Evolutionary conservation across 2,888 invertebrate genomes (phyloP).

Genomic region (Linnaemya tessellans): DNA sequence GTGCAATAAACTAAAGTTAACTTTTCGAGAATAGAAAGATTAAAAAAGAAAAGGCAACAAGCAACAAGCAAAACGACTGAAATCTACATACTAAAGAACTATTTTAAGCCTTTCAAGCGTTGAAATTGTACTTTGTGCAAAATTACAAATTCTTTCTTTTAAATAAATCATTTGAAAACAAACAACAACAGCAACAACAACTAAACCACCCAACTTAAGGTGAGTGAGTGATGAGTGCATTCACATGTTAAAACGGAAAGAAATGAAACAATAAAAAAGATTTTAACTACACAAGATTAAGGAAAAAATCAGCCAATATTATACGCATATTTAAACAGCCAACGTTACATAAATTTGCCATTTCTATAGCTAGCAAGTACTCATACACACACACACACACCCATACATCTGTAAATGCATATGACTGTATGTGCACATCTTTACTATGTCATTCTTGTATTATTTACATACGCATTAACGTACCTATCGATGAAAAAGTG

Average conservation of each 20-base stretch:
- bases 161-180: conserved; percentile 63
- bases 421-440: not conserved
- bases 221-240: conserved; percentile 51
- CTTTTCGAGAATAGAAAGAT: conserved; percentile 49
- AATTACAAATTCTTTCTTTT: conserved; percentile 32
- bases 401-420: too few species aligned
- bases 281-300: conserved; percentile 55
- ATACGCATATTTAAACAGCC: too few species aligned
- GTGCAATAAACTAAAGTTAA: conserved; percentile 71
- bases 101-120: conserved; percentile 28
- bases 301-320: not conserved
- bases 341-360: not conserved
- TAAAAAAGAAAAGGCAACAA: not conserved
- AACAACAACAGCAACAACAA: conserved; percentile 42
- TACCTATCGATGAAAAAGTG: not conserved
- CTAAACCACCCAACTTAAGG: conserved; percentile 58
- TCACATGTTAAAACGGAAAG: conserved; percentile 54
- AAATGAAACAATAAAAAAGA: conserved; percentile 42
- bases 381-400: not conserved
- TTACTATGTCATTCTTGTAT: not conserved
- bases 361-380: too few species aligned
- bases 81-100: conserved; percentile 27
- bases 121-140: conserved; percentile 16
- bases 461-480: not conserved
- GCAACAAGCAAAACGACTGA: conserved; percentile 21